Conservation (phyloP, 2,797 vertebrate species). For the Darevskia mixta region DNA sequence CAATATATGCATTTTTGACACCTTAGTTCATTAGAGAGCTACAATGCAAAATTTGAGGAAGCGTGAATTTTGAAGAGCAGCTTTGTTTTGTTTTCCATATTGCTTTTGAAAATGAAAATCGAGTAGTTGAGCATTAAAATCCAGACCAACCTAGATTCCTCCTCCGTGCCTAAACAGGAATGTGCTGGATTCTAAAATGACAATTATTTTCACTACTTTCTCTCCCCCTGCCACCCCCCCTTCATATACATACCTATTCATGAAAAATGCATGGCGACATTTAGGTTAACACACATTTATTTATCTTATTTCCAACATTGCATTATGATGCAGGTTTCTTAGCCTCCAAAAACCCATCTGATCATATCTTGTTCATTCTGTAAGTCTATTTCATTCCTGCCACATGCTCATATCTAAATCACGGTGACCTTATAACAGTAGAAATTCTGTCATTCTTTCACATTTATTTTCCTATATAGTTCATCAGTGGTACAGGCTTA, state of each 20-base stretch:
- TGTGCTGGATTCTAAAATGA: constrained; percentile 32
- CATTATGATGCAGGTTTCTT: constrained; percentile 37
- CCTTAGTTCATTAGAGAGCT: no score
- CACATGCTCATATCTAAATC: not conserved
- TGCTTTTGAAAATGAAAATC: not conserved
- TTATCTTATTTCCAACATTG: constrained; percentile 20
- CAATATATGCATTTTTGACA: no score
- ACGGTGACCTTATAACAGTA: constrained; percentile 4
- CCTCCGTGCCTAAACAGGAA: not conserved
- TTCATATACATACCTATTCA: not conserved
- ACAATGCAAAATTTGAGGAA: no score
- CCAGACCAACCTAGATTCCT: no score
- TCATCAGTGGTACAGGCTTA: not conserved
- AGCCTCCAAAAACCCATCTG: not conserved
- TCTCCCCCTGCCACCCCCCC: not conserved
- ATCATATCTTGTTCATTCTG: constrained; percentile 24
- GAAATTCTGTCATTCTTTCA: constrained; percentile 32
- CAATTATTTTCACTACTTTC: constrained; percentile 42
- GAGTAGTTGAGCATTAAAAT: not conserved
- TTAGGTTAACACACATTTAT: constrained; percentile 30
- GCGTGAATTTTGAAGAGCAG: no score
- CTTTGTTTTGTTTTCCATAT: no score
- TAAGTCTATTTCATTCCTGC: constrained; percentile 18
- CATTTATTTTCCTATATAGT: fast-evolving
- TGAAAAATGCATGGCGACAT: constrained; percentile 32